Percentiles rank a stretch among this genome's conserved stretches.
phyloP scores from a whole-genome alignment of 2,113 vertebrate species.

The Bambusicola thoracicus region DNA sequence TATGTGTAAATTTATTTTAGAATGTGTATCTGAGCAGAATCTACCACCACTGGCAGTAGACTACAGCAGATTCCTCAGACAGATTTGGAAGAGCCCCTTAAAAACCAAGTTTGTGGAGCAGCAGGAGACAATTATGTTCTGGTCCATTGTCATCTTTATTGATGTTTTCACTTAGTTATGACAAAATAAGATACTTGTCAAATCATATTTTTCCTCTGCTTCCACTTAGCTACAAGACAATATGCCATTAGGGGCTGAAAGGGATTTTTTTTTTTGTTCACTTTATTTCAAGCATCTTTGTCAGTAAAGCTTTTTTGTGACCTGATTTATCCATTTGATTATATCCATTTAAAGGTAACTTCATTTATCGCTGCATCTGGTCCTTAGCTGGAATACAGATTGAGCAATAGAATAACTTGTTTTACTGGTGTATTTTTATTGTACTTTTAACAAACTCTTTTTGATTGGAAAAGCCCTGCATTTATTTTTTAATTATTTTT shows the following conservation, averaged over 20 bases:
- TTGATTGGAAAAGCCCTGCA: not conserved
- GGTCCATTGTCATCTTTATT: not conserved
- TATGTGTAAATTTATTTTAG: not conserved
- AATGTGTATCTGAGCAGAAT: not conserved
- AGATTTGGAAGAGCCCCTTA: not conserved
- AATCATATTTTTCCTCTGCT: not conserved
- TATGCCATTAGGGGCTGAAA: not conserved
- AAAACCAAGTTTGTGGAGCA: not conserved
- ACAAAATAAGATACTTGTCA: not conserved
- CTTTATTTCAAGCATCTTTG: not conserved
- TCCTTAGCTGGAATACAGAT: not conserved
- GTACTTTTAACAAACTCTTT: not conserved
- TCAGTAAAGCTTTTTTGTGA: not conserved
- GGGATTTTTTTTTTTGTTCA: not conserved
- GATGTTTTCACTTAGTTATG: not conserved
- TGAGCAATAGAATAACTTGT: not conserved
- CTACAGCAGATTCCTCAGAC: not conserved
- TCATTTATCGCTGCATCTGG: not conserved
- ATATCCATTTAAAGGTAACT: not conserved
- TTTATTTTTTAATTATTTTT: not conserved
- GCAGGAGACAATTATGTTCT: not conserved
- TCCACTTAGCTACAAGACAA: not conserved
- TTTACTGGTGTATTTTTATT: not conserved
- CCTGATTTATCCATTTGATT: not conserved
- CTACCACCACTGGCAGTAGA: not conserved